Base-by-base conservation (phyloP, 2,797 vertebrate species). In the Chelidonichthys spinosus region DNA sequence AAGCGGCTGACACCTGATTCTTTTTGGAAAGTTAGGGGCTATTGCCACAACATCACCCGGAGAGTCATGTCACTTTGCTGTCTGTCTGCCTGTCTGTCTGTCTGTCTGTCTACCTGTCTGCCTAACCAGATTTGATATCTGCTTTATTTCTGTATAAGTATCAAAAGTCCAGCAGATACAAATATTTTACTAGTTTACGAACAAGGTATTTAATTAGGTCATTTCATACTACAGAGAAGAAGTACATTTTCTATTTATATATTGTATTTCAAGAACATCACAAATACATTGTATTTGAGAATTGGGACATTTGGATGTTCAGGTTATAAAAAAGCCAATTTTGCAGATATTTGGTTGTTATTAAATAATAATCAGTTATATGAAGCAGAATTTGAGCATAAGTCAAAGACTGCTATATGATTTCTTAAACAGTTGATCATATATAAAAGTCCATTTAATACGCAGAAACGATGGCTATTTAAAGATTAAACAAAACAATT, bases 1-100 rank as follows among this genome's bases (percentile, higher is more conserved):
- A 13, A 44, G 44, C 32, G 10, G 50, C 17, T 0, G 55, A 74
- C n/a, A 76, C 63, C 69, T 81, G 74, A 83, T 17, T 56, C 70
- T 49, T 77, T 44, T 55, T 72, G 60, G 67, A 83, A 83, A 78
- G 39, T 60, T 49, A 36, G 9, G 52, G 15, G 11, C 1, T 74
- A 39, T 79, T 79, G 65, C 60, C 75, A 76, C 53, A 86, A 76
- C 63, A 81, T 0, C 25, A 11, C 15, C 15, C 1, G 42, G 39
- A 59, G 15, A 66, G 37, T 60, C 25, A 58, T 2, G 13, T 43
- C 39, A 53, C 11, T 56, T 46, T 65, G 42, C 33, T 46, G 33
- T 3, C 17, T 44, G 7, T 37, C 37, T 54, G 25, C 2, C 25
- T 25, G 25, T 2, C 25, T 25, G 25, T 2, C 25, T 25, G 25